Evolutionary conservation across 2,113 vertebrate species (phyloP).

Genomic region (Typhlomys cinereus): DNA sequence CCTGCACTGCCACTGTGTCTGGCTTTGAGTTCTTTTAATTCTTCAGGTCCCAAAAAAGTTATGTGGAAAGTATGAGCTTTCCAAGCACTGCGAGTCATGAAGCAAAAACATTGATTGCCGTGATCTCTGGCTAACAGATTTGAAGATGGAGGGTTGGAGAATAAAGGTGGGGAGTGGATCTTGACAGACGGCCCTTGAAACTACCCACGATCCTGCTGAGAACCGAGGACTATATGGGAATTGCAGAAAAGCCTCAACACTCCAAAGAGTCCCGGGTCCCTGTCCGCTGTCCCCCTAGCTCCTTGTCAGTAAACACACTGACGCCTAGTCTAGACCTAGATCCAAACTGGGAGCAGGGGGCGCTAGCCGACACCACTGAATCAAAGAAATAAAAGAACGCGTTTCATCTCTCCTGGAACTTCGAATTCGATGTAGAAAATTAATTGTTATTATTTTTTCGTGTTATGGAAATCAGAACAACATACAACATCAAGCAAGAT

Average conservation of each 20-base stretch:
- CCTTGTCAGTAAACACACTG: not conserved
- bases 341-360: not conserved
- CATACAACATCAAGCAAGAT: not conserved
- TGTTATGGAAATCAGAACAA: not conserved
- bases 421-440: not conserved
- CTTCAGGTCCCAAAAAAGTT: not conserved
- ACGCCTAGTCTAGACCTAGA: not conserved
- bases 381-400: not conserved
- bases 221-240: not conserved
- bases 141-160: not conserved
- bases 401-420: not conserved
- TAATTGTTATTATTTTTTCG: not conserved
- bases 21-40: not conserved
- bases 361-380: not conserved
- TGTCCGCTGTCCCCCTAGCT: rapidly evolving
- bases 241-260: not conserved
- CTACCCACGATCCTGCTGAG: not conserved
- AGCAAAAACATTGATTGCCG: not conserved
- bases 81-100: not conserved
- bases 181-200: no score
- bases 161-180: not conserved
- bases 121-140: not conserved
- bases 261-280: not conserved
- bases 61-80: not conserved
- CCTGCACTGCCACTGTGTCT: not conserved